Evolutionary conservation across 2,113 vertebrate species (phyloP).

Genomic region (Entomyzon cyanotis): DNA sequence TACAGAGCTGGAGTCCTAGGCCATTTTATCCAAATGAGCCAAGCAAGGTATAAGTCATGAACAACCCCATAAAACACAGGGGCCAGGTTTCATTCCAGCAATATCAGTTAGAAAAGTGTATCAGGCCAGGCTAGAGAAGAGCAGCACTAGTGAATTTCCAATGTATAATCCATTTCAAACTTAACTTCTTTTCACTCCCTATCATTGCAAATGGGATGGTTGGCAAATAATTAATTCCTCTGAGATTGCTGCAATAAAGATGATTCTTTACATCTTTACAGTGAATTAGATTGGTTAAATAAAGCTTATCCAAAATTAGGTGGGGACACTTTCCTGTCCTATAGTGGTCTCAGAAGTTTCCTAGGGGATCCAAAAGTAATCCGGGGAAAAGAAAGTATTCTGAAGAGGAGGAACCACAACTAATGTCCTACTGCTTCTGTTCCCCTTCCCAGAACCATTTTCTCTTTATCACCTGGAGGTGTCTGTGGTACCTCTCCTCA

Average conservation of each 20-base stretch:
- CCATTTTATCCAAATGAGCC: slow-evolving; percentile 29
- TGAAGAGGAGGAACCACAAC: neutral
- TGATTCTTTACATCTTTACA: neutral
- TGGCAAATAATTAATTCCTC: neutral
- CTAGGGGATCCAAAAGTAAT: neutral
- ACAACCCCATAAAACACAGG: neutral
- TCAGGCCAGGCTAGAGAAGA: neutral
- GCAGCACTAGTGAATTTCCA: neutral
- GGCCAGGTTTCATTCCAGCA: neutral
- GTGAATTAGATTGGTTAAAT: neutral
- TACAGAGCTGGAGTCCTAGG: neutral
- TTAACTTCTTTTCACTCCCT: neutral
- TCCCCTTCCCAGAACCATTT: neutral
- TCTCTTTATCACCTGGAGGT: neutral
- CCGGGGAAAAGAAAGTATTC: neutral
- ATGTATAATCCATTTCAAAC: neutral
- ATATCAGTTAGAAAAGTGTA: neutral
- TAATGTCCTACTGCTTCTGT: neutral
- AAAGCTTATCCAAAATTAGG: neutral
- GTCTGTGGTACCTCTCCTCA: neutral
- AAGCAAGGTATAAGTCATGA: slow-evolving; percentile 37
- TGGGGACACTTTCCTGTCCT: neutral
- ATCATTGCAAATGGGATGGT: neutral
- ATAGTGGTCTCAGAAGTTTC: neutral
- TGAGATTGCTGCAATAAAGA: neutral